Conservation (phyloP, 2,888 invertebrate species). For the Bellardia pandia region DNA sequence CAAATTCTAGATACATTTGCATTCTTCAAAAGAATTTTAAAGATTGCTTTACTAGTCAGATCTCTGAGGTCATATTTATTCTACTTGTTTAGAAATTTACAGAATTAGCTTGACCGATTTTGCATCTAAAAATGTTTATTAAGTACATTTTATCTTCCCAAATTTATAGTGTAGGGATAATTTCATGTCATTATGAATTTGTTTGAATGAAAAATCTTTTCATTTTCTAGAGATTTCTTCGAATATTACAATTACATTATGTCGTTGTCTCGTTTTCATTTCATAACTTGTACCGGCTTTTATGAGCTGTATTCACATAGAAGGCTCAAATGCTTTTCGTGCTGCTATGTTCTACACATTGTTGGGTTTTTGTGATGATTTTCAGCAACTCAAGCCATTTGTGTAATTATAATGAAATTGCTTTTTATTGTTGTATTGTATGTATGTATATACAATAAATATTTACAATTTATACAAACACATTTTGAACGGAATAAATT, state of each 20-base stretch:
- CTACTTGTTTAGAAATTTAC: too few species aligned
- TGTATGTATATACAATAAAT: not conserved
- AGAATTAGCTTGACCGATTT: too few species aligned
- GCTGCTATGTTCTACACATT: not conserved
- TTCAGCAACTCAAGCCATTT: conserved; percentile 28
- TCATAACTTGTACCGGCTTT: not conserved
- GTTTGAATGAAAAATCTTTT: too few species aligned
- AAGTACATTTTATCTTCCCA: too few species aligned
- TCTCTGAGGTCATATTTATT: too few species aligned
- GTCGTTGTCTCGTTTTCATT: not conserved
- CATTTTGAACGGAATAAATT: not conserved
- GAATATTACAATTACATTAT: too few species aligned
- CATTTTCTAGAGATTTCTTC: not conserved
- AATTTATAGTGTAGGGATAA: too few species aligned
- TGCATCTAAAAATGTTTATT: too few species aligned
- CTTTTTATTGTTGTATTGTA: conserved; percentile 5
- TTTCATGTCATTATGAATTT: not conserved
- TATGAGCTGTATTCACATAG: not conserved
- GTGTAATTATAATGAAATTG: conserved; percentile 51
- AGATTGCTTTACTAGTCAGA: too few species aligned
- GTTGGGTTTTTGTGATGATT: not conserved
- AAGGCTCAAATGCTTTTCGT: not conserved
- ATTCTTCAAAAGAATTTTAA: too few species aligned
- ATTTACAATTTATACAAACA: conserved; percentile 5
- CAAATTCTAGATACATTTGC: too few species aligned